phyloP scores from a whole-genome alignment of 1,140 invertebrate genomes.

The Magallana gigas region DNA sequence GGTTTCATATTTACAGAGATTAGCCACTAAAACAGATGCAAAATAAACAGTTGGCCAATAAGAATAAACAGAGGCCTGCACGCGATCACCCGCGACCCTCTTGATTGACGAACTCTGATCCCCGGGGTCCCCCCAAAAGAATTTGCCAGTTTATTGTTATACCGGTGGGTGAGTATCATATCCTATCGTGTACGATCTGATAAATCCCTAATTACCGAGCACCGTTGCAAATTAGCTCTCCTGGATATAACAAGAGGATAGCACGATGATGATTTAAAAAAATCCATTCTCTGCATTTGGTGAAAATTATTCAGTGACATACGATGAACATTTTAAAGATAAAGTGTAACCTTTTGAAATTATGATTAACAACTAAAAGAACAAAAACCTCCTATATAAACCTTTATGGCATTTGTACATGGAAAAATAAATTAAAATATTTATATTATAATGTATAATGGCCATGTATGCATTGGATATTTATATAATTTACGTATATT shows the following conservation, averaged over 20 bases:
- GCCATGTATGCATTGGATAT: too few species aligned
- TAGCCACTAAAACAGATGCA: slow-evolving; percentile 30
- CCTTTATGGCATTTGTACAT: too few species aligned
- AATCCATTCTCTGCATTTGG: too few species aligned
- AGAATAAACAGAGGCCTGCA: slow-evolving; percentile 8
- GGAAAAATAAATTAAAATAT: too few species aligned
- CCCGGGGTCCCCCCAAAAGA: not conserved
- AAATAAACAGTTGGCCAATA: slow-evolving; percentile 38
- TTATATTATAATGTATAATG: too few species aligned
- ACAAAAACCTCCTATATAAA: too few species aligned
- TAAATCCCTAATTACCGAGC: slow-evolving; percentile 1
- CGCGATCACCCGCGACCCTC: not conserved
- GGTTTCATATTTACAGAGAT: slow-evolving; percentile 24
- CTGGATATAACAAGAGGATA: not conserved
- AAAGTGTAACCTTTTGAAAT: too few species aligned
- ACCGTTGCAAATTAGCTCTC: not conserved
- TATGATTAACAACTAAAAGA: too few species aligned
- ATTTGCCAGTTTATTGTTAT: slow-evolving; percentile 22
- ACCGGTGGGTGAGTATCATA: not conserved
- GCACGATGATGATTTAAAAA: too few species aligned
- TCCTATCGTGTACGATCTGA: slow-evolving; percentile 14
- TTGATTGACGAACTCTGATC: not conserved
- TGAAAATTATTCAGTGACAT: too few species aligned
- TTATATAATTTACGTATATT: too few species aligned
- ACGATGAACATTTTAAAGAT: too few species aligned